Conservation (phyloP, 35 echinoderm and acorn worm genomes). For the Diadema setosum region DNA sequence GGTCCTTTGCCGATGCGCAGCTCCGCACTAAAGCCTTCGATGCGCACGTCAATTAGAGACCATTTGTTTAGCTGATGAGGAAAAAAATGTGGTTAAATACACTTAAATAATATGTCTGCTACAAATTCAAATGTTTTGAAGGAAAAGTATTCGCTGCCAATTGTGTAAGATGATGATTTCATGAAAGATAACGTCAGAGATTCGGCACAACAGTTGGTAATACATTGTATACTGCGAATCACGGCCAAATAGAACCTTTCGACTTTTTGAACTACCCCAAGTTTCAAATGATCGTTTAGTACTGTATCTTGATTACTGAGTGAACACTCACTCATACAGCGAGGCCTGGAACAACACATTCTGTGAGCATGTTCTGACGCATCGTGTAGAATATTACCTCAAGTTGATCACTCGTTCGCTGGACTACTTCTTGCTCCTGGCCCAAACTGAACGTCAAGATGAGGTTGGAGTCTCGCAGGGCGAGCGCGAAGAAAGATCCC, state of each 20-base stretch:
- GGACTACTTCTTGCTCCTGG: background rate
- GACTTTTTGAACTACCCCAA: too few species aligned
- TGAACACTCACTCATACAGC: background rate
- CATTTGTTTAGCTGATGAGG: conserved; percentile 11
- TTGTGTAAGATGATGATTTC: too few species aligned
- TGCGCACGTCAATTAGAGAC: background rate
- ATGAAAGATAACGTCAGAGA: too few species aligned
- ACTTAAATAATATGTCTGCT: background rate
- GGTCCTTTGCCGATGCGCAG: conserved; percentile 36
- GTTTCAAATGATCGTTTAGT: background rate
- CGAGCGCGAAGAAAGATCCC: conserved; percentile 36
- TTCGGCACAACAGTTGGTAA: too few species aligned
- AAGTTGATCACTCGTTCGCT: background rate
- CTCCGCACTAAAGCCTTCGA: background rate
- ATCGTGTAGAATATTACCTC: background rate
- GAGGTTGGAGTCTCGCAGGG: background rate
- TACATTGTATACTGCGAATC: too few species aligned
- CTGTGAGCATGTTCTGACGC: too few species aligned
- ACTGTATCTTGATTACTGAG: background rate
- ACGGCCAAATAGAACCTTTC: too few species aligned
- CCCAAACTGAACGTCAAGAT: background rate
- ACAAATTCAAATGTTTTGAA: too few species aligned
- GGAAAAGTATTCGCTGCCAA: too few species aligned
- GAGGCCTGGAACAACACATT: background rate
- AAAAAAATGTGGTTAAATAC: background rate